Base-by-base conservation (phyloP, 1,140 invertebrate species). In the Coenobita brevimanus region DNA sequence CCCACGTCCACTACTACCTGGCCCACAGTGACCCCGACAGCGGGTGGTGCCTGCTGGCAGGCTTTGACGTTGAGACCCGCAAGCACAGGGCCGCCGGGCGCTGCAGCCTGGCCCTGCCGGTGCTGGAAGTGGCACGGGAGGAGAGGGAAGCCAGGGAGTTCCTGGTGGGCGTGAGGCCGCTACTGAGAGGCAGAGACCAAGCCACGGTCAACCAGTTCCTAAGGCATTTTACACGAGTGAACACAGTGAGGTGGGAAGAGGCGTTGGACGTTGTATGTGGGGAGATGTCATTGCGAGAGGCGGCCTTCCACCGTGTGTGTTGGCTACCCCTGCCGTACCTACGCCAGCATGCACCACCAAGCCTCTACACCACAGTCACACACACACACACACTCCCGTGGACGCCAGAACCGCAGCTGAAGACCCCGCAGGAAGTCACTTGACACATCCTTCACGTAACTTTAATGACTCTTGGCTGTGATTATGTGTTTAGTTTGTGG, bases 321-420 rank as follows among this genome's bases (percentile, higher is more conserved):
- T 8, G 21, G 24, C 54, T 81, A 33, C 78, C 78, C 24, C 46
- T 81, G n/a, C 54, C 36, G 17, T 82, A 82, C 79, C 33, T 82
- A 60, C 15, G 15, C 17, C 79, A 43, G 36, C 60, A 67, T n/a
- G 79, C 79, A 30, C 79, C 79, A 15, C 60, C 4, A 33, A 6
- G 24, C 38, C 73, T 76, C 38, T 76, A 76, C 73, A 24, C n/a
- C 73, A 3, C 21, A 27, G 36, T 43, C 24, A 3, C 73, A 15
- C 38, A 17, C 38, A 38, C 73, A 8, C 73, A 15, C 38, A 8
- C 73, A 43, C 1, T 38, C 46, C 6, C 73, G 24, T 46, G 41
- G 73, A 46, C 46, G 6, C 46, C 46, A 8, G 46, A 50, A 17
- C 6, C 46, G 17, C 46, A 50, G 17, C 46, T 50, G 6, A 50